Percentiles rank a stretch among this genome's conserved stretches.
These are phyloP conservation scores for Amphibalanus amphitrite DNA, from an alignment of 1,140 invertebrate genomes.

Conservation along the genomic window DNA sequence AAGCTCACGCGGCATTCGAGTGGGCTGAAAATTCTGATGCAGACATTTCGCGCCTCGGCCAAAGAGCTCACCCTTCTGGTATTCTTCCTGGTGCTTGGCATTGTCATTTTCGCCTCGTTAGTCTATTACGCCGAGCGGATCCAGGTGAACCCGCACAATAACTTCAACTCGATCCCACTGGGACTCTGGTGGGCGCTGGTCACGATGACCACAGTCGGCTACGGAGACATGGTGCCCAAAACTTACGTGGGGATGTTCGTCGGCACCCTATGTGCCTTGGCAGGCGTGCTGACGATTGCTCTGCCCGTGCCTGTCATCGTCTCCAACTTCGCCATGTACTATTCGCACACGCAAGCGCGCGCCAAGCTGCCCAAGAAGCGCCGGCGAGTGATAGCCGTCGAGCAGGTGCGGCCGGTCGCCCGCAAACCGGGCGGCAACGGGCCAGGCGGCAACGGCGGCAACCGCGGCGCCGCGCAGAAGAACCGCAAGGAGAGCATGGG, in stretches of 20 bases:
- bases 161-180: conserved; percentile 74
- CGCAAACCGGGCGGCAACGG: conserved; percentile 18
- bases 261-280: conserved; percentile 82
- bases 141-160: conserved; percentile 42
- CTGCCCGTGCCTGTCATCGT: conserved; percentile 95
- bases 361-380: conserved; percentile 94
- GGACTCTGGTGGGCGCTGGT: conserved; percentile 97
- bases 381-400: conserved; percentile 81
- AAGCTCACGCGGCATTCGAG: conserved; percentile 93
- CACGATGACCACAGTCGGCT: conserved; percentile 98
- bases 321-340: conserved; percentile 98
- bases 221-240: conserved; percentile 89
- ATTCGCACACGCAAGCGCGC: conserved; percentile 85
- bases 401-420: conserved; percentile 37
- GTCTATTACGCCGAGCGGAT: conserved; percentile 95
- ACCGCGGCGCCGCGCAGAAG: neutral
- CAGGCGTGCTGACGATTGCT: conserved; percentile 90
- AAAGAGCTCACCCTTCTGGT: conserved; percentile 91
- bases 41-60: conserved; percentile 73
- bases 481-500: neutral
- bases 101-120: conserved; percentile 89
- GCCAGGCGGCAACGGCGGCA: conserved; percentile 12
- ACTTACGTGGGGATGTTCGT: conserved; percentile 94
- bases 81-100: conserved; percentile 88
- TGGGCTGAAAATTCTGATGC: conserved; percentile 94